These are phyloP conservation scores for Hydrolagus affinis DNA, from an alignment of 2,113 vertebrate genomes.

Conservation along the genomic window DNA sequence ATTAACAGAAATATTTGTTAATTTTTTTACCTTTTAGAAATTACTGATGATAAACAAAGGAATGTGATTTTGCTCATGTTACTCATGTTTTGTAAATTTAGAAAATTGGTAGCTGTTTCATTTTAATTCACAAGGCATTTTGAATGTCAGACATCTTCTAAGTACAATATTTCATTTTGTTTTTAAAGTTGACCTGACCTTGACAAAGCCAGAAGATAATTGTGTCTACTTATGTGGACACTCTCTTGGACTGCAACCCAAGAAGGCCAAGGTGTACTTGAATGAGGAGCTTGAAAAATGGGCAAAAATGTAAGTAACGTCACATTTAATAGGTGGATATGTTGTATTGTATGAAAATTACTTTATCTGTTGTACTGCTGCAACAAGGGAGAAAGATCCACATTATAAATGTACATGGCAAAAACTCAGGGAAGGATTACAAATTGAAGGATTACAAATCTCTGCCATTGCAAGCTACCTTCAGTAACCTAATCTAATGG, in stretches of 20 bases:
- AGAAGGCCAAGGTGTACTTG: conserved; percentile 63
- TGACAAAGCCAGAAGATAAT: conserved; percentile 61
- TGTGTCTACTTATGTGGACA: conserved; percentile 80
- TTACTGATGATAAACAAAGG: no score
- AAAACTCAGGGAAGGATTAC: background rate
- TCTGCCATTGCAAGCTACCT: background rate
- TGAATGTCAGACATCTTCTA: no score
- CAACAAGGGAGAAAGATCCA: background rate
- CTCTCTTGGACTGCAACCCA: conserved; percentile 87
- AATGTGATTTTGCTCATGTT: no score
- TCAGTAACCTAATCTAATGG: background rate
- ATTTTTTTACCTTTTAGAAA: no score
- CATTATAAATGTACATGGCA: background rate
- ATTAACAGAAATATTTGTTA: no score
- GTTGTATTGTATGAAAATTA: background rate
- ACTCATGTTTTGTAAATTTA: no score
- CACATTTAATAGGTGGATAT: background rate
- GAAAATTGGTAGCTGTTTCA: no score
- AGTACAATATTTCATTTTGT: background rate
- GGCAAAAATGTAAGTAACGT: conserved; percentile 69
- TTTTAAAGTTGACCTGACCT: conserved; percentile 61
- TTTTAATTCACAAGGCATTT: no score
- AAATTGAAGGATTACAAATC: background rate
- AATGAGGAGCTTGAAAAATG: conserved; percentile 87
- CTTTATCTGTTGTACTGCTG: background rate